phyloP scores from a whole-genome alignment of 1,140 invertebrate species.

The Coboldia fuscipes region DNA sequence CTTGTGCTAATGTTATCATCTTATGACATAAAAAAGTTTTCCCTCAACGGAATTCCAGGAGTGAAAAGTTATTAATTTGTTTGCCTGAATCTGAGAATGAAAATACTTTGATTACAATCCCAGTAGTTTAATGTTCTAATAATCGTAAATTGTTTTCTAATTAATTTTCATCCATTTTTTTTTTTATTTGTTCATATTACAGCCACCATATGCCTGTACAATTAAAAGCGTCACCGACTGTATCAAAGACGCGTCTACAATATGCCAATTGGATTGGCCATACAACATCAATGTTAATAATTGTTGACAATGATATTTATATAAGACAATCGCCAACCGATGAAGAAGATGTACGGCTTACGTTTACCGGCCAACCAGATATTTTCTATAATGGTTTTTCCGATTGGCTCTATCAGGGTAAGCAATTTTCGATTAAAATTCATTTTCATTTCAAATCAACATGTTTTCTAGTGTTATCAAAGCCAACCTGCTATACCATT shows the following conservation, averaged over 20 bases:
- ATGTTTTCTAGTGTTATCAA: background rate
- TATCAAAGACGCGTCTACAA: constrained; percentile 47
- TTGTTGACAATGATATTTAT: constrained; percentile 72
- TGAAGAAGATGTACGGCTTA: constrained; percentile 39
- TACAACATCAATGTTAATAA: constrained; percentile 44
- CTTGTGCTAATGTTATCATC: too few relatives aligned
- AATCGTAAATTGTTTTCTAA: too few relatives aligned
- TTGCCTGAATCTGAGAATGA: too few relatives aligned
- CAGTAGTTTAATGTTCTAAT: too few relatives aligned
- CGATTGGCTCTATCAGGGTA: constrained; percentile 87
- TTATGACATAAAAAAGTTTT: too few relatives aligned
- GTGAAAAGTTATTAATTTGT: too few relatives aligned
- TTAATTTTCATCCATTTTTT: too few relatives aligned
- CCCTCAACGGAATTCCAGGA: too few relatives aligned
- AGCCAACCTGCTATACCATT: background rate
- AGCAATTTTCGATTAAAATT: too few relatives aligned
- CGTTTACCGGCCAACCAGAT: constrained; percentile 47
- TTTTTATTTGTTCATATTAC: too few relatives aligned
- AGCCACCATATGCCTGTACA: constrained; percentile 63
- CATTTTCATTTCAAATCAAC: background rate
- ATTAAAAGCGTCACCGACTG: constrained; percentile 38
- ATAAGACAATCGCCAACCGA: constrained; percentile 43
- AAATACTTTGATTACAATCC: too few relatives aligned
- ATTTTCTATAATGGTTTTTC: constrained; percentile 76
- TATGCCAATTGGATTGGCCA: constrained; percentile 56